Percentiles rank a stretch among this genome's conserved stretches.
Conservation (phyloP, 2,888 invertebrate genomes). For the Cheilosia variabilis region DNA sequence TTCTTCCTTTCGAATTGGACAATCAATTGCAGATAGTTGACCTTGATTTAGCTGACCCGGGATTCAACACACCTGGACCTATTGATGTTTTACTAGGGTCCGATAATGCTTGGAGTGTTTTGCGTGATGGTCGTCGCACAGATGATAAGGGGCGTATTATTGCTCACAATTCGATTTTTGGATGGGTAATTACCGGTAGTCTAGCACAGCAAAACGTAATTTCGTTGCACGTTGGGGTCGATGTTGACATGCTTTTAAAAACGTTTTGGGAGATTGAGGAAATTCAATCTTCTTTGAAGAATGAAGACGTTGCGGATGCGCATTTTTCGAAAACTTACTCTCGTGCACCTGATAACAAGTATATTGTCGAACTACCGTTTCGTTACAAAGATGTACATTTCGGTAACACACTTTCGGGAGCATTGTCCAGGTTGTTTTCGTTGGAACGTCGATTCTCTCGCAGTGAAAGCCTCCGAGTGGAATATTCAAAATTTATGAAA, state of each 20-base stretch:
- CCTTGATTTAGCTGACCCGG: too few relatives aligned
- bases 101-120: background rate
- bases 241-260: constrained; percentile 15
- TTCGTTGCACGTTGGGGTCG: background rate
- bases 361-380: constrained; percentile 32
- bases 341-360: constrained; percentile 31
- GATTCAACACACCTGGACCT: too few relatives aligned
- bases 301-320: too few relatives aligned
- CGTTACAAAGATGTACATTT: background rate
- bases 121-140: background rate
- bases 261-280: too few relatives aligned
- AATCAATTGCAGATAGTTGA: too few relatives aligned
- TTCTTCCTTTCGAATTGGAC: background rate
- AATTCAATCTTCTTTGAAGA: too few relatives aligned
- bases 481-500: constrained; percentile 10
- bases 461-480: background rate
- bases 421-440: constrained; percentile 4
- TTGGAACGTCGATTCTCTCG: constrained; percentile 21
- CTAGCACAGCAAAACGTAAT: background rate
- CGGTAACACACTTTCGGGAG: constrained; percentile 23
- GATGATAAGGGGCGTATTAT: background rate
- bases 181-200: constrained; percentile 4
- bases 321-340: too few relatives aligned
- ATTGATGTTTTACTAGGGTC: constrained; percentile 4
- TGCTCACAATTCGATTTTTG: background rate